Conservation (phyloP, 2,888 invertebrate species). For the Drosophila mulleri region DNA sequence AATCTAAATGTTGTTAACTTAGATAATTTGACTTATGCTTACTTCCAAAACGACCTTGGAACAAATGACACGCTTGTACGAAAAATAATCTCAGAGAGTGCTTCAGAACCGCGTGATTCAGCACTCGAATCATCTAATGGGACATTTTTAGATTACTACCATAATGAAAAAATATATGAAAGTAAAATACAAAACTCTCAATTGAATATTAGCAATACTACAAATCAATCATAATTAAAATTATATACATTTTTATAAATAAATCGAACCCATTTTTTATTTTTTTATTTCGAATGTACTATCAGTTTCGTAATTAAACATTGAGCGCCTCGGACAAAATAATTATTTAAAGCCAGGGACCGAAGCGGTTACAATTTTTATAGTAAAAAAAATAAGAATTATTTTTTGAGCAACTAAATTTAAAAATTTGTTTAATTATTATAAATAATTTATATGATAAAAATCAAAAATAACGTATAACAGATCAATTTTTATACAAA, state of each 20-base stretch:
- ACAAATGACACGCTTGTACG: slow-evolving; percentile 53
- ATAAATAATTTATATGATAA: too few relatives aligned
- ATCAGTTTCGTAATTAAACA: too few relatives aligned
- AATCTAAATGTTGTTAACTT: slow-evolving; percentile 51
- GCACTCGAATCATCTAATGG: slow-evolving; percentile 18
- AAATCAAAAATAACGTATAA: too few relatives aligned
- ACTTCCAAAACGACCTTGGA: slow-evolving; percentile 31
- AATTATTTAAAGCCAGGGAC: too few relatives aligned
- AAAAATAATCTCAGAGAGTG: slow-evolving; percentile 55
- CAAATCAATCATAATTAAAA: slow-evolving; percentile 18
- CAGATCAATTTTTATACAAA: too few relatives aligned
- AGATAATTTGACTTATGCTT: slow-evolving; percentile 45
- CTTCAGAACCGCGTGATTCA: slow-evolving; percentile 17
- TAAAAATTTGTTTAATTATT: too few relatives aligned
- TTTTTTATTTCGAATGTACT: background rate
- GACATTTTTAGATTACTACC: slow-evolving; percentile 25
- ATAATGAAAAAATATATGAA: slow-evolving; percentile 26
- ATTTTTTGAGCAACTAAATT: too few relatives aligned
- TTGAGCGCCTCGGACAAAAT: too few relatives aligned
- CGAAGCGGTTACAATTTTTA: too few relatives aligned
- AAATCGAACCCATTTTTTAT: background rate
- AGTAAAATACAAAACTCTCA: slow-evolving; percentile 19
- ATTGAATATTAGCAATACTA: slow-evolving; percentile 23
- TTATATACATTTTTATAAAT: background rate
- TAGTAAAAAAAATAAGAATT: too few relatives aligned